phyloP scores from a whole-genome alignment of 2,888 invertebrate species.

The Parascotia fuliginaria region DNA sequence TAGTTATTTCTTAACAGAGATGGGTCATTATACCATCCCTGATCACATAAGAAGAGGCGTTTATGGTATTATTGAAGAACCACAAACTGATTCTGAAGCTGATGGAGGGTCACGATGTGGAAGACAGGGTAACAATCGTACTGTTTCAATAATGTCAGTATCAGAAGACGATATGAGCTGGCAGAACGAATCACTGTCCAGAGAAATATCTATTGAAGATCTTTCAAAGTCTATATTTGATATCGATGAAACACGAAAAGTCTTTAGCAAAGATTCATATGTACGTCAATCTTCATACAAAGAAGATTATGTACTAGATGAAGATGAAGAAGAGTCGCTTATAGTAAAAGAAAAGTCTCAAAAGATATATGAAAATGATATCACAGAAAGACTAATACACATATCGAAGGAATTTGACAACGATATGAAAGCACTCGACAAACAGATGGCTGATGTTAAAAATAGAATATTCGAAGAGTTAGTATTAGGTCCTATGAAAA shows the following conservation, averaged over 20 bases:
- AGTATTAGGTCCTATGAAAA: slow-evolving; percentile 67
- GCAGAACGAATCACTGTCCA: slow-evolving; percentile 82
- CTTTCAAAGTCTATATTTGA: slow-evolving; percentile 83
- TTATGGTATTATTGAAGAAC: slow-evolving; percentile 82
- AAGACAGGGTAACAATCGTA: slow-evolving; percentile 73
- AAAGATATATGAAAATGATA: slow-evolving; percentile 78
- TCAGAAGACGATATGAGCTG: slow-evolving; percentile 88
- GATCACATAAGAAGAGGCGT: slow-evolving; percentile 76
- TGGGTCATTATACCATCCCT: slow-evolving; percentile 76
- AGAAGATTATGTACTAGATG: slow-evolving; percentile 75
- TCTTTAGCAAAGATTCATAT: slow-evolving; percentile 80
- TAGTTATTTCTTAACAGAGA: slow-evolving; percentile 84
- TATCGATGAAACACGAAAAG: slow-evolving; percentile 80
- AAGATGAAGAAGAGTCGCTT: slow-evolving; percentile 75
- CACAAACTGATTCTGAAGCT: slow-evolving; percentile 81
- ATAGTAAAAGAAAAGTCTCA: slow-evolving; percentile 74
- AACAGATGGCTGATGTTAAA: slow-evolving; percentile 70
- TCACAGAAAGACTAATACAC: slow-evolving; percentile 78
- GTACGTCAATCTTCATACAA: slow-evolving; percentile 78
- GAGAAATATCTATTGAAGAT: slow-evolving; percentile 86
- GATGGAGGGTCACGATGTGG: slow-evolving; percentile 65
- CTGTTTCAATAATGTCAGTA: slow-evolving; percentile 88
- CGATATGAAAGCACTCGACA: slow-evolving; percentile 63
- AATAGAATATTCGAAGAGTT: slow-evolving; percentile 78
- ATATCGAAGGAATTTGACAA: slow-evolving; percentile 79